Evolutionary conservation across 2,113 vertebrate genomes (phyloP).

Genomic region (Oryzias melastigma): DNA sequence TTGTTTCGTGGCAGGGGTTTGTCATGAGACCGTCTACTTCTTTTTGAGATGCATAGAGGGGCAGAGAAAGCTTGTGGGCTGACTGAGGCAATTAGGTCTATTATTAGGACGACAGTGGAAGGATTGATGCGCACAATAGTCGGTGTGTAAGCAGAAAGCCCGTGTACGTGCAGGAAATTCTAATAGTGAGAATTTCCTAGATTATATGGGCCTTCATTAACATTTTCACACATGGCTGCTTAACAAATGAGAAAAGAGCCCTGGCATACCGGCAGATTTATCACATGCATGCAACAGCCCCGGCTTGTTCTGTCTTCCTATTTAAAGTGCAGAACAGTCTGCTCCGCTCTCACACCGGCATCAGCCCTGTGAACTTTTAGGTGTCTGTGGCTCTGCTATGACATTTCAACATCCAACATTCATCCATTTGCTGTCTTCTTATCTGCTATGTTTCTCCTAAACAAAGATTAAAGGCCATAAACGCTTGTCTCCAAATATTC

Average conservation of each 20-base stretch:
- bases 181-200: constrained; percentile 86
- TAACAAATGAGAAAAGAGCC: constrained; percentile 93
- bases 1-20: constrained; percentile 49
- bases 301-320: constrained; percentile 51
- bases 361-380: constrained; percentile 49
- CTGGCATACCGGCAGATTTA: constrained; percentile 83
- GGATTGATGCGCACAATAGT: constrained; percentile 85
- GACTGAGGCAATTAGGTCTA: constrained; percentile 83
- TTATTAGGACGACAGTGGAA: constrained; percentile 82
- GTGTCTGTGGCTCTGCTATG: constrained; percentile 44
- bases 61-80: constrained; percentile 70
- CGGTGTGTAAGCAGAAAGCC: constrained; percentile 82
- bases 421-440: constrained; percentile 3
- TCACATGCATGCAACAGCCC: constrained; percentile 72
- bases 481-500: constrained; percentile 43
- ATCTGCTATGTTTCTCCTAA: constrained; percentile 35
- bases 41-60: constrained; percentile 68
- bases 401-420: constrained; percentile 27
- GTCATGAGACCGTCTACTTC: constrained; percentile 60
- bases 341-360: constrained; percentile 44
- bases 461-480: constrained; percentile 29
- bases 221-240: constrained; percentile 96
- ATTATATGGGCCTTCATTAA: constrained; percentile 95
- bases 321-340: constrained; percentile 45
- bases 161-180: constrained; percentile 86